These are phyloP conservation scores for Menidia beryllina DNA, from an alignment of 2,113 vertebrate species.

Conservation along the genomic window DNA sequence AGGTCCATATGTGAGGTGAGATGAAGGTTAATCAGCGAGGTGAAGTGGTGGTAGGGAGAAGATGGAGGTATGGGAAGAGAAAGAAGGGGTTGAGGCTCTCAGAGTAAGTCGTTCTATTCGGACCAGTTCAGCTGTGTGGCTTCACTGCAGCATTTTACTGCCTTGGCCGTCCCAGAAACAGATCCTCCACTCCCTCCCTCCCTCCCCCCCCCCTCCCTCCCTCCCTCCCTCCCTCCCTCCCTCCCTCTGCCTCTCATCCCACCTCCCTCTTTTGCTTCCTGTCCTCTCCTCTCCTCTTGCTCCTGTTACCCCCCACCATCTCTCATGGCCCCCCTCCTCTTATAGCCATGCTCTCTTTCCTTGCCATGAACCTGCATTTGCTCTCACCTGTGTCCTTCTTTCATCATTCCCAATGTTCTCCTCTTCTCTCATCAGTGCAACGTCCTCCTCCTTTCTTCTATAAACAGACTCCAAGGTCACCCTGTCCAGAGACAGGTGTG, in stretches of 20 bases:
- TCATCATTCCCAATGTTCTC: conserved; percentile 37
- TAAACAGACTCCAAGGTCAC: conserved; percentile 72
- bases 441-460: conserved; percentile 55
- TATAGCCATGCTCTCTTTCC: conserved; percentile 21
- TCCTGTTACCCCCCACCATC: background rate
- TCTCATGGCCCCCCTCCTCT: conserved; percentile 1
- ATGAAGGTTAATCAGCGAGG: conserved; percentile 60
- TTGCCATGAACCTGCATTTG: conserved; percentile 38
- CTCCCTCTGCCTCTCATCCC: conserved; percentile 11
- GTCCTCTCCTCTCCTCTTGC: conserved; percentile 22
- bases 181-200: conserved; percentile 57
- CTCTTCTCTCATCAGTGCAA: conserved; percentile 57
- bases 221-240: conserved; percentile 14
- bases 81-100: conserved; percentile 15
- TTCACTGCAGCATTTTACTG: conserved; percentile 71
- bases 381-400: conserved; percentile 26
- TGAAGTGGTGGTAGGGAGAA: conserved; percentile 35
- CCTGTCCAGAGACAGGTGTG: conserved; percentile 66
- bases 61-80: conserved; percentile 29
- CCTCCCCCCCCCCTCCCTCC: conserved; percentile 44
- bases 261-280: conserved; percentile 40
- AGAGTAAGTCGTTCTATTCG: conserved; percentile 23
- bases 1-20: conserved; percentile 48
- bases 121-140: conserved; percentile 41
- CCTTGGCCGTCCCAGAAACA: conserved; percentile 70